Conservation (phyloP, 2,113 vertebrate genomes). For the Etia nguti region DNA sequence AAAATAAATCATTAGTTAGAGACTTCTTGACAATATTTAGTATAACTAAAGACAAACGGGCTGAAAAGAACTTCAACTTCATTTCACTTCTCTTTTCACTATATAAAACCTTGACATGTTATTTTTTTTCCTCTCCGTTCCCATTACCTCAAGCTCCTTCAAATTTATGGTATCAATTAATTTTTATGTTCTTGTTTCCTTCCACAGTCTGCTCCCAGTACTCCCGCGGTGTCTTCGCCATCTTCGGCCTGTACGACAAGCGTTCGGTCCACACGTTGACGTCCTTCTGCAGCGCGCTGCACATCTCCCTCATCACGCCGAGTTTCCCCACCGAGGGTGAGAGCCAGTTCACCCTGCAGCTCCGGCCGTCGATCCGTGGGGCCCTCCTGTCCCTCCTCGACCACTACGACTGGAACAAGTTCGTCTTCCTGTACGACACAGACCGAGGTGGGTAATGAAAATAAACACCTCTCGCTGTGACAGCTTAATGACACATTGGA, state of each 20-base stretch:
- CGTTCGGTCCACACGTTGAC: slow-evolving; percentile 97
- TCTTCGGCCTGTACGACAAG: slow-evolving; percentile 99
- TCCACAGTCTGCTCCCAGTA: slow-evolving; percentile 95
- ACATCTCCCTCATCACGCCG: slow-evolving; percentile 97
- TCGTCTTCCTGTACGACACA: slow-evolving; percentile 96
- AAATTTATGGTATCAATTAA: neutral
- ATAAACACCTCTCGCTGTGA: neutral
- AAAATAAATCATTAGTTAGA: neutral
- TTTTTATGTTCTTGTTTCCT: neutral
- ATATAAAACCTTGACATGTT: neutral
- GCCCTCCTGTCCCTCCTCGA: slow-evolving; percentile 90
- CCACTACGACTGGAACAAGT: slow-evolving; percentile 96
- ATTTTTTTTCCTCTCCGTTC: neutral
- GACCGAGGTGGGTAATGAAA: slow-evolving; percentile 81
- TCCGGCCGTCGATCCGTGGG: slow-evolving; percentile 88
- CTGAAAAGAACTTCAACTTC: neutral
- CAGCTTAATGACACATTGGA: neutral
- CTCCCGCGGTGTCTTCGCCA: slow-evolving; percentile 97
- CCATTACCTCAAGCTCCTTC: neutral
- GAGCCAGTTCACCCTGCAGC: slow-evolving; percentile 96
- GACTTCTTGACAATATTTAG: neutral
- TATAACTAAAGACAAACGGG: neutral
- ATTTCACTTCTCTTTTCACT: neutral
- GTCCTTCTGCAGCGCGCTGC: slow-evolving; percentile 97
- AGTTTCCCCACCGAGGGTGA: slow-evolving; percentile 96